Conservation (phyloP, 2,797 vertebrate species). For the Trichosurus vulpecula region DNA sequence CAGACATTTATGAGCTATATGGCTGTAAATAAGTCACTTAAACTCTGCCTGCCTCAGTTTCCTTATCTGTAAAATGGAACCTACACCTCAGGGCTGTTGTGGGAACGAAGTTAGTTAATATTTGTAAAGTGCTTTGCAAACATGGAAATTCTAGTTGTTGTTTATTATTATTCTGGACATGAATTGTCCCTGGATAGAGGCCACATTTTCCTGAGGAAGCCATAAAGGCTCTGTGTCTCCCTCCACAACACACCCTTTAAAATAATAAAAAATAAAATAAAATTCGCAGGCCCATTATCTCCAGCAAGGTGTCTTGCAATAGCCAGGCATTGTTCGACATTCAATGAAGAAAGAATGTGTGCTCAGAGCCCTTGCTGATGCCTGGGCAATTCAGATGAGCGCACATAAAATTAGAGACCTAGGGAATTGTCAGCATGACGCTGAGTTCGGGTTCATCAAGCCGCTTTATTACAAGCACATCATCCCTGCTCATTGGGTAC, state of each 20-base stretch:
- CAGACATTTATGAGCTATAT: background rate
- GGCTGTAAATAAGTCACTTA: background rate
- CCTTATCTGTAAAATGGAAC: background rate
- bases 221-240: background rate
- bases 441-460: background rate
- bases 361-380: background rate
- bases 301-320: slow-evolving; percentile 19
- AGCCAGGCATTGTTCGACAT: background rate
- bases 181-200: background rate
- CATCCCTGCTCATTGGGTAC: background rate
- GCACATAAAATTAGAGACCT: background rate
- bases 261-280: slow-evolving; percentile 35
- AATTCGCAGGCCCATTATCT: slow-evolving; percentile 8
- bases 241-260: background rate
- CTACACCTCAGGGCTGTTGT: background rate
- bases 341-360: background rate
- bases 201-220: background rate
- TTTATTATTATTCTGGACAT: background rate
- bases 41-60: background rate
- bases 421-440: background rate
- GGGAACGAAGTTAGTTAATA: background rate
- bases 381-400: background rate
- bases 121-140: background rate
- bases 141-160: background rate
- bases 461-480: background rate